Base-by-base conservation (phyloP, 2,888 invertebrate species). In the Harmothoe impar region DNA sequence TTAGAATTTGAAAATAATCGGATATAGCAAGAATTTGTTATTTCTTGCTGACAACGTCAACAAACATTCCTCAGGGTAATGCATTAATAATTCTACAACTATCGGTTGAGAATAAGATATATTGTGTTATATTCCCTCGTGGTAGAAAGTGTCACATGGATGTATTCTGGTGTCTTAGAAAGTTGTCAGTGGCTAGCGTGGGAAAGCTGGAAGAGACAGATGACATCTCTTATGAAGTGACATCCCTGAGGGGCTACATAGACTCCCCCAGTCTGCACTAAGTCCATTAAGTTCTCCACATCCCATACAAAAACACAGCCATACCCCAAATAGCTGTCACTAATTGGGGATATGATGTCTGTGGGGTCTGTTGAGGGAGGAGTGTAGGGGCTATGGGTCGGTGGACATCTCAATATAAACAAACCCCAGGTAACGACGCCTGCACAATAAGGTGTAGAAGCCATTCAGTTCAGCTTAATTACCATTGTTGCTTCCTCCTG, bases 291-390 rank as follows among this genome's bases (percentile, higher is more conserved):
- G 56, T 52, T 15, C 54, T 35, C 54, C 31, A 86, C 86, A 86
- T 86, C 86, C 86, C 86, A 20, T 31, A 86, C 86, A 52, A 86
- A 86, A 86, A 86, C 86, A 86, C 29, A 54, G 56, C 86, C 86
- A 54, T 54, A 20, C 86, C 54, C n/a, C 54, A 54, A 86, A 86
- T 86, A 86, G 56, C 86, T 86, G 86, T 86, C 86, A 86, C 86
- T 86, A 86, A 86, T 86, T 86, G 86, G 86, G 54, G 86, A 54
- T 86, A 86, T 54, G 86, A 86, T 86, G 86, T 31, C 54, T 86
- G 20, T 5, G 20, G 35, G 23, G 20, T 10, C 35, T 33, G 35
- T 25, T 35, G 77, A 81, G 43, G 81, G 23, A n/a, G 15, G 62
- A 20, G 0, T 62, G 62, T 43, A 10, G 3, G 10, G 43, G 43